Evolutionary conservation across 2,888 invertebrate genomes (phyloP).

Genomic region (Synergus itoensis): DNA sequence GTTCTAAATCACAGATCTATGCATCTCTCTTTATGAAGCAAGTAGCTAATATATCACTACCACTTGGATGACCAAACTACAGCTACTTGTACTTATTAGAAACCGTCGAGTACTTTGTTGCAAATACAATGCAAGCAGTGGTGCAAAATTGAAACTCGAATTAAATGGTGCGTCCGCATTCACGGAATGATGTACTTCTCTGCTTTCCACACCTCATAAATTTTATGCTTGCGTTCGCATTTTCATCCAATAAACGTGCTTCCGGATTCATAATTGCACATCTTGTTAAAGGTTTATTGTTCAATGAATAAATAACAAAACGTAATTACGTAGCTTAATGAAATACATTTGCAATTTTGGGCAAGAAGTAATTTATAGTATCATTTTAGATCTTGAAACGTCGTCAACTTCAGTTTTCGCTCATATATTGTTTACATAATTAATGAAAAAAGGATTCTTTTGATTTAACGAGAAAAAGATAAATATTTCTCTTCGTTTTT

Average conservation of each 20-base stretch:
- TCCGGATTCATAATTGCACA: slow-evolving; percentile 26
- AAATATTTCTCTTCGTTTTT: not conserved
- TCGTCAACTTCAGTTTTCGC: not conserved
- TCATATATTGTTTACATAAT: not conserved
- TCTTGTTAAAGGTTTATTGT: slow-evolving; percentile 25
- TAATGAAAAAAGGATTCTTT: not conserved
- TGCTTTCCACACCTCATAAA: slow-evolving; percentile 34
- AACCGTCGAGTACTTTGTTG: not conserved
- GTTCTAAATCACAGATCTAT: not conserved
- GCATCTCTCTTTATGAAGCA: not conserved
- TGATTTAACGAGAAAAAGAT: not conserved
- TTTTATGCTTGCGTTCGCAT: slow-evolving; percentile 30
- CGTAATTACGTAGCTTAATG: not conserved
- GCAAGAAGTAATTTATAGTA: slow-evolving; percentile 6
- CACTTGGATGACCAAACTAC: slow-evolving; percentile 10
- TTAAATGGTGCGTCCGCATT: slow-evolving; percentile 25
- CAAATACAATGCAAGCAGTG: slow-evolving; percentile 17
- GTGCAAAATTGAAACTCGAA: slow-evolving; percentile 26
- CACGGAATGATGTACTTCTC: slow-evolving; percentile 15
- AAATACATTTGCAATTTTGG: not conserved
- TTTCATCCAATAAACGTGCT: slow-evolving; percentile 19
- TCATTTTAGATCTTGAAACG: not conserved
- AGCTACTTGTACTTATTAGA: slow-evolving; percentile 11
- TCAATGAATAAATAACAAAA: slow-evolving; percentile 29
- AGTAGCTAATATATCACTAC: not conserved